Evolutionary conservation across 2,797 vertebrate genomes (phyloP), one percentile per base, ranked within the genome.

Genomic region (Scolopax rusticola): DNA sequence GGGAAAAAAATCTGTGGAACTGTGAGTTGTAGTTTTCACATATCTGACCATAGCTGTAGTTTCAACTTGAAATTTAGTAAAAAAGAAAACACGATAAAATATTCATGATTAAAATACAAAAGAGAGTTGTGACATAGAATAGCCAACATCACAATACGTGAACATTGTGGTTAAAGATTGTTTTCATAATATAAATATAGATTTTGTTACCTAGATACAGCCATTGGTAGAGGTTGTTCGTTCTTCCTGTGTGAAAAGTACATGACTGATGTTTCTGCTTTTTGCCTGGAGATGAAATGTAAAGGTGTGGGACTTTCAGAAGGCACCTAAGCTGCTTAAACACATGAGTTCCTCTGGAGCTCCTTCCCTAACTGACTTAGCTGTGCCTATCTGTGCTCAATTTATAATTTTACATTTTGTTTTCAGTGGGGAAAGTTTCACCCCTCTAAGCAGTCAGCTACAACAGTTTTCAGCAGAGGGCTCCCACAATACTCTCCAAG

Each of bases 131-230:
- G 59, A 63, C 50, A 21, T 74, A 43, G 82, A 77, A 43, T 25
- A 53, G n/a, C 75, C 61, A 47, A 12, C 21, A 30, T 78, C 51
- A 68, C 71, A 78, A 81, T 83, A n/a, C 19, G 23, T 2, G 10
- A 61, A 24, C 54, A 15, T 53, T 92, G 68, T 0, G 2, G 54
- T 41, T 84, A 60, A 76, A 68, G 74, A 40, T 60, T 24, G 24
- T 92, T 87, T 90, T 87, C 33, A 14, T 56, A 59, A 41, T 30
- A n/a, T 73, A 71, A 94, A 45, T 53, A 69, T 65, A 75, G 57
- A 69, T 87, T 93, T 92, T 93, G 47, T 93, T 96, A 89, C 81
- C 81, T 71, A 69, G 78, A 77, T 87, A 51, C 75, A 92, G 60
- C 32, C 36, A 53, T 74, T 83, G 69, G 32, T 63, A 83, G 86